These are phyloP conservation scores for Elanus axillaris DNA, from an alignment of 2,113 vertebrate genomes.

Conservation along the genomic window DNA sequence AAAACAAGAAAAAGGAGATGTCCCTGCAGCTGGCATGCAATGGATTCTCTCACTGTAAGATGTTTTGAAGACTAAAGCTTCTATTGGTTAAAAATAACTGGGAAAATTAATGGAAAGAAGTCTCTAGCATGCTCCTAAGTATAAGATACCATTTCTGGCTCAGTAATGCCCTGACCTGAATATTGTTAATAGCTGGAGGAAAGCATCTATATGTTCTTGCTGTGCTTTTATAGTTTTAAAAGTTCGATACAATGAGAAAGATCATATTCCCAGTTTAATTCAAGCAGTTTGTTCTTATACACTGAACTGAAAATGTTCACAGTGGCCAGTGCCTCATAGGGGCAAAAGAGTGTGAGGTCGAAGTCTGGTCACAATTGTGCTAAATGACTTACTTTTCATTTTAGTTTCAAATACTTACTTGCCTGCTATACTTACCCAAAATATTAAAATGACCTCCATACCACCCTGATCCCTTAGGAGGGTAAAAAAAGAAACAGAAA, in stretches of 20 bases:
- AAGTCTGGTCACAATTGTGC: background rate
- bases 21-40: background rate
- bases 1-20: background rate
- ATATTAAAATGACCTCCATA: constrained; percentile 66
- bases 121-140: background rate
- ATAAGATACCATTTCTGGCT: background rate
- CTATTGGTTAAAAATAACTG: background rate
- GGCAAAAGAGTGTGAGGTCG: background rate
- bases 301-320: constrained; percentile 4
- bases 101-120: background rate
- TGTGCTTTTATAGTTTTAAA: background rate
- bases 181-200: background rate
- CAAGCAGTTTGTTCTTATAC: background rate
- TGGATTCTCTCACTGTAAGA: background rate
- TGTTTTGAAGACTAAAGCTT: background rate
- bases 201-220: background rate
- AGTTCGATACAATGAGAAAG: background rate
- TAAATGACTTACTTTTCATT: constrained; percentile 26
- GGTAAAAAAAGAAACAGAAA: constrained; percentile 27
- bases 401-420: constrained; percentile 37
- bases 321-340: background rate
- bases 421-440: constrained; percentile 47
- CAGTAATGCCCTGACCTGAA: background rate
- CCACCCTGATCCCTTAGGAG: background rate
- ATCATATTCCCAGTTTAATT: constrained; percentile 1